Evolutionary conservation across 2,113 vertebrate genomes (phyloP).

Genomic region (Chamaetylas fuelleborni): DNA sequence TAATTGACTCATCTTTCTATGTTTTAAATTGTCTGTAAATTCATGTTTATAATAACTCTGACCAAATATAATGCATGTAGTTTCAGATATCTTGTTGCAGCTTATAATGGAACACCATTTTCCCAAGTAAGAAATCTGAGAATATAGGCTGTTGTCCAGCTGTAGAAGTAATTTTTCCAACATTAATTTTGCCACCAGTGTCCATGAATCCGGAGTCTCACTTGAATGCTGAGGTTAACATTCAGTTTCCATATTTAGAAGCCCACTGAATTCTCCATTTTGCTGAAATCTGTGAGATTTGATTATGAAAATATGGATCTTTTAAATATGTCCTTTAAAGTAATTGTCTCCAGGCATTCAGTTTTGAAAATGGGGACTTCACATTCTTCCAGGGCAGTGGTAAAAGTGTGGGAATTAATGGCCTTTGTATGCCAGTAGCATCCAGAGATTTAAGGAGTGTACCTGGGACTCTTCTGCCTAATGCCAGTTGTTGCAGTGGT

Average conservation of each 20-base stretch:
- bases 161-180: neutral
- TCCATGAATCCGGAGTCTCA: neutral
- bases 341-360: neutral
- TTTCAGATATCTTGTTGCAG: neutral
- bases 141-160: neutral
- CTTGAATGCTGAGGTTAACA: neutral
- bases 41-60: neutral
- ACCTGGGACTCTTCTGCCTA: neutral
- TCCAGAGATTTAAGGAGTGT: neutral
- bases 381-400: neutral
- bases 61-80: neutral
- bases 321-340: neutral
- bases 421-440: neutral
- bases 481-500: neutral
- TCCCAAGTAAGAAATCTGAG: neutral
- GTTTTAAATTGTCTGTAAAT: neutral
- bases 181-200: neutral
- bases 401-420: neutral
- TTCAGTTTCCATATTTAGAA: neutral
- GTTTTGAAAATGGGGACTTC: neutral
- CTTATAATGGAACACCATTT: neutral
- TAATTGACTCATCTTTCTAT: neutral
- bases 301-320: neutral
- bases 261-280: neutral
- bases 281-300: neutral